phyloP scores from a whole-genome alignment of 2,797 vertebrate genomes.

The Rachycentron canadum region DNA sequence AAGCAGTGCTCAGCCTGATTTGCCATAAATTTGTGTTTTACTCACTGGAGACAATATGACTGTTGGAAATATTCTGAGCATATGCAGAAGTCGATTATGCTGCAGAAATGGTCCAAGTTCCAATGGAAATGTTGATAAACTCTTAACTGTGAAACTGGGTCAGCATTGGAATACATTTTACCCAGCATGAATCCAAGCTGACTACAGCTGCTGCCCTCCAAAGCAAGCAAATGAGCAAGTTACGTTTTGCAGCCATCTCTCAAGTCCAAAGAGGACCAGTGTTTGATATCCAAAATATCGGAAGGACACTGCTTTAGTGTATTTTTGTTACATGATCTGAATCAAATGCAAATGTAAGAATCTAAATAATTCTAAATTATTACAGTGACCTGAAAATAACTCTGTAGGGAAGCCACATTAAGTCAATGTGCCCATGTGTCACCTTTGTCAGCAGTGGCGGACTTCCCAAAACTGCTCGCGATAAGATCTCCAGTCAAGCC shows the following conservation, averaged over 20 bases:
- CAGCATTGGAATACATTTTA: slow-evolving; percentile 14
- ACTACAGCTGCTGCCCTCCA: not conserved
- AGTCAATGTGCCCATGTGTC: slow-evolving; percentile 22
- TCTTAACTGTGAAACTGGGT: slow-evolving; percentile 14
- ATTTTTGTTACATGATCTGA: not conserved
- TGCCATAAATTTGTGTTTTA: not conserved
- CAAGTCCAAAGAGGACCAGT: not conserved
- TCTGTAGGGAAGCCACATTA: not conserved
- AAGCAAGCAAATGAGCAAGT: not conserved
- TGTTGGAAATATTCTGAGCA: not conserved
- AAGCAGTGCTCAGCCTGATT: not conserved
- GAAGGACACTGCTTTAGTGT: not conserved
- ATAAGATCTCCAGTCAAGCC: slow-evolving; percentile 96
- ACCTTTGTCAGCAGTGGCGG: slow-evolving; percentile 95
- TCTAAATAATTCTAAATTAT: not conserved
- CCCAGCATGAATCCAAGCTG: not conserved
- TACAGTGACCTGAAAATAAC: not conserved
- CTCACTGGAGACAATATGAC: not conserved
- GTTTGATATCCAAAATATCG: not conserved
- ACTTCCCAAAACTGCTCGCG: slow-evolving; percentile 98
- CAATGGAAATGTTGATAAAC: slow-evolving; percentile 2
- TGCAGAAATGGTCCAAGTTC: slow-evolving; percentile 3
- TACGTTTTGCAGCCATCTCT: not conserved
- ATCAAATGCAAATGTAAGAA: not conserved
- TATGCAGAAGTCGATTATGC: not conserved